Evolutionary conservation across 2,113 vertebrate genomes (phyloP).

Genomic region (Trogon melanurus): DNA sequence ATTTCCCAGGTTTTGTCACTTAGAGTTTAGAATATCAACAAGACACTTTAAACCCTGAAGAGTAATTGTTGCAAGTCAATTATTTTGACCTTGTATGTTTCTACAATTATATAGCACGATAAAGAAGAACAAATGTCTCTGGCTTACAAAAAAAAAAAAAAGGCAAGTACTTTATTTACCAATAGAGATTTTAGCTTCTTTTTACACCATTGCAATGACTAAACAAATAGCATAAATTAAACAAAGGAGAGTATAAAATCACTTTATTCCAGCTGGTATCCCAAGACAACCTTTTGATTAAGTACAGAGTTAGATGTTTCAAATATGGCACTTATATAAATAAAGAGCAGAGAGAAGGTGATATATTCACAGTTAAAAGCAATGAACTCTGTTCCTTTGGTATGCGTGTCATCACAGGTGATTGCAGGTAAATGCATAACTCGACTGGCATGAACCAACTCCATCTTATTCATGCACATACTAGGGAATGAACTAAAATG

Average conservation of each 20-base stretch:
- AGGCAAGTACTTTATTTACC: constrained; percentile 78
- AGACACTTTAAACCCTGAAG: constrained; percentile 23
- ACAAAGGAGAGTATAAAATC: constrained; percentile 71
- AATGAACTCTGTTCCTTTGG: constrained; percentile 80
- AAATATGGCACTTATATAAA: constrained; percentile 81
- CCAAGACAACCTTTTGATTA: constrained; percentile 68
- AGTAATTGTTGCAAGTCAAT: background rate
- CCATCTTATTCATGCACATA: constrained; percentile 40
- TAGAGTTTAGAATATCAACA: constrained; percentile 37
- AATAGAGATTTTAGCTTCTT: constrained; percentile 58
- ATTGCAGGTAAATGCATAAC: constrained; percentile 45
- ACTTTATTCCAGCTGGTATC: constrained; percentile 64
- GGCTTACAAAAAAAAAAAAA: constrained; percentile 69
- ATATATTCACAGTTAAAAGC: constrained; percentile 73
- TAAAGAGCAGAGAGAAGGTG: constrained; percentile 77
- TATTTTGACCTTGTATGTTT: background rate
- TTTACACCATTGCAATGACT: constrained; percentile 70
- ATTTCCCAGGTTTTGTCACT: constrained; percentile 3
- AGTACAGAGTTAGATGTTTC: constrained; percentile 70
- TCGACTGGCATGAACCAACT: constrained; percentile 52
- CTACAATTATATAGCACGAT: background rate
- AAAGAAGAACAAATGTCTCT: constrained; percentile 47
- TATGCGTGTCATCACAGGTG: constrained; percentile 69
- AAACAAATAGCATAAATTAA: constrained; percentile 66
- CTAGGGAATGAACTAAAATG: constrained; percentile 26